Evolutionary conservation across 2,888 invertebrate species (phyloP), one percentile per base, ranked within the genome.

Genomic region (Sesia bembeciformis): DNA sequence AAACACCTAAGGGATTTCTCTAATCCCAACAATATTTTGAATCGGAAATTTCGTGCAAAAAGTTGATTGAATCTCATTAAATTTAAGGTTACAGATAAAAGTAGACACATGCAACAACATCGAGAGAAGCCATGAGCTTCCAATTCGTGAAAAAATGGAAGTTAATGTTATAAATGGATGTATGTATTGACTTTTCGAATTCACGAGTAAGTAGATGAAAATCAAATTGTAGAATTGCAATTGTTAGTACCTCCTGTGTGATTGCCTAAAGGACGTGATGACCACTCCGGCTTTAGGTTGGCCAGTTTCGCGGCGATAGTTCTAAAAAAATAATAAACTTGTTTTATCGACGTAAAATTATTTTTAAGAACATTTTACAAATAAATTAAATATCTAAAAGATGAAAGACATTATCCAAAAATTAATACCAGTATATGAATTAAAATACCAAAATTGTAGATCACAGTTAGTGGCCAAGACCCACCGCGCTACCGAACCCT

Each of bases 181-280:
- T 67, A 46, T 46, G 8, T 46, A 46, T 8, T 4, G 5, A 46
- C n/a, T 8, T 46, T 8, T 46, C 46, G 3, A 23, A 46, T 46
- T 46, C 8, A 46, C 46, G 23, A 8, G 46, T 46, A 46, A 8
- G 46, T 46, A 46, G 46, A 46, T 46, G n/a, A 8, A 4, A 46
- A n/a, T n/a, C 4, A 46, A 23, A 46, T 46, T 8, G 46, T 46
- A 4, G 46, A 23, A 46, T 46, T 46, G 46, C 23, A 46, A 46
- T 7, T 46, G 46, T 46, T 46, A 46, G 74, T 84, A 96, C 95
- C 97, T 94, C 77, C 97, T 85, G 70, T 96, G 95, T 7, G 97
- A 96, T 74, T 96, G 94, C 53, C 97, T 89, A 68, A 95, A 96
- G 3, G 97, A 97, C 3, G 97, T 97, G 56, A 97, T 96, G 53